Evolutionary conservation across 2,797 vertebrate genomes (phyloP), one percentile per base, ranked within the genome.

Genomic region (Pachyuromys duprasi): DNA sequence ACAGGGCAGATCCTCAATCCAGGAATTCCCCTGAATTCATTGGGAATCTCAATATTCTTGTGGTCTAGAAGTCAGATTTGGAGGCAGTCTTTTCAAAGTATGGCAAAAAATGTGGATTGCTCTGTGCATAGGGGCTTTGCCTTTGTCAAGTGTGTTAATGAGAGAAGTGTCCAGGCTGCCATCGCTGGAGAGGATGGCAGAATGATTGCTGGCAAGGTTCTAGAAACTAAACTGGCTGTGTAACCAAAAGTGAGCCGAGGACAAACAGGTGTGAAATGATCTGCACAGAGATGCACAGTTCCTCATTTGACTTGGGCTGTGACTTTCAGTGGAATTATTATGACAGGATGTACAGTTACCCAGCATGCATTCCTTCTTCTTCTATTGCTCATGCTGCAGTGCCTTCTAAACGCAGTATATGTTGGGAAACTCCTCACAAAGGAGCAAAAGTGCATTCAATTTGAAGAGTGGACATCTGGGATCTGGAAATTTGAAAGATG

Each of bases 261-360:
- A 97, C 99, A 99, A 98, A 99, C 99, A 82, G 98, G 98, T 91
- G 98, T 98, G 90, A 99, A 99, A 91, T 98, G 99, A 93, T 99
- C 99, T 7, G 99, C 99, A 65, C 99, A 96, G 99, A 99, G 98
- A 99, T 99, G 99, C 99, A 99, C 98, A 99, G 99, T 49, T 53
- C 31, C 63, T 69, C 31, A 2, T 8, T 86, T 86, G 82, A 53
- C 42, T 33, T 69, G 31, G 63, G 28, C 81, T 7, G 4, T 83
- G 81, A 33, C 60, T 8, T 13, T 45, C 45, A 15, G 12, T 22
- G 31, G 82, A 69, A 36, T 36, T 22, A 53, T n/a, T 8, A 5
- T 24, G 63, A 36, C 83, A 53, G 45, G 83, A 53, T 36, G 45
- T 69, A 15, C 83, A 53, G 8, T n/a, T 86, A n/a, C 83, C 63